Conservation (phyloP, 2,888 invertebrate species). For the Zaprionus lineosus region DNA sequence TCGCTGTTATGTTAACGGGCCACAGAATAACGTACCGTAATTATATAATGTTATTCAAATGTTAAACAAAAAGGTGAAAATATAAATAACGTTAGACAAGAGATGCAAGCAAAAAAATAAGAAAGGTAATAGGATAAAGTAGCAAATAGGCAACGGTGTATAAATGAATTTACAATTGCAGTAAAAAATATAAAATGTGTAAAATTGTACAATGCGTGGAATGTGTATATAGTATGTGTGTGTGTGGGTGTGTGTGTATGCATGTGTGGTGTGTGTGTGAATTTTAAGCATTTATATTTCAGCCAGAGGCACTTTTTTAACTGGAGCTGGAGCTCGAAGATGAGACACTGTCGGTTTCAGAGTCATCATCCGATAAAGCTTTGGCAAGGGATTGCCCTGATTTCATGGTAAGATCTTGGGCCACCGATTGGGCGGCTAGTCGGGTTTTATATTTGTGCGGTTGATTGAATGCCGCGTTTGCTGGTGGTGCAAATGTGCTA, state of each 20-base stretch:
- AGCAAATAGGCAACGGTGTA: neutral
- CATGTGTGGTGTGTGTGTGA: neutral
- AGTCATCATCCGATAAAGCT: constrained; percentile 26
- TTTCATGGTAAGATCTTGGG: constrained; percentile 68
- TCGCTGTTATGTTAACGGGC: no score
- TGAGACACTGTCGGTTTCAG: constrained; percentile 33
- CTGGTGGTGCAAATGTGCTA: constrained; percentile 26
- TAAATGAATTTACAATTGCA: constrained; percentile 38
- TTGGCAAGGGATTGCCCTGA: constrained; percentile 7
- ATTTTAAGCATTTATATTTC: constrained; percentile 18
- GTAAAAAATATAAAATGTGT: constrained; percentile 13
- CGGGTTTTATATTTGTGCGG: constrained; percentile 43
- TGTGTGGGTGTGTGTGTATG: constrained; percentile 9
- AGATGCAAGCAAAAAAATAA: no score
- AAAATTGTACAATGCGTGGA: constrained; percentile 17
- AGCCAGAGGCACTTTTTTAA: neutral
- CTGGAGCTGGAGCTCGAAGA: constrained; percentile 36
- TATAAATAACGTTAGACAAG: constrained; percentile 3
- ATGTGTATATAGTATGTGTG: constrained; percentile 4
- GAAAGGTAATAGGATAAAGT: no score
- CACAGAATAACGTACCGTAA: no score
- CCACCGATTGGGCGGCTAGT: constrained; percentile 55
- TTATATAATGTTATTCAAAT: neutral
- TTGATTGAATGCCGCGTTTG: constrained; percentile 35
- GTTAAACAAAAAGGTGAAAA: neutral